Percentiles rank a stretch among this genome's conserved stretches.
Evolutionary conservation across 2,797 vertebrate species (phyloP).

Genomic region (Siniperca undulata): DNA sequence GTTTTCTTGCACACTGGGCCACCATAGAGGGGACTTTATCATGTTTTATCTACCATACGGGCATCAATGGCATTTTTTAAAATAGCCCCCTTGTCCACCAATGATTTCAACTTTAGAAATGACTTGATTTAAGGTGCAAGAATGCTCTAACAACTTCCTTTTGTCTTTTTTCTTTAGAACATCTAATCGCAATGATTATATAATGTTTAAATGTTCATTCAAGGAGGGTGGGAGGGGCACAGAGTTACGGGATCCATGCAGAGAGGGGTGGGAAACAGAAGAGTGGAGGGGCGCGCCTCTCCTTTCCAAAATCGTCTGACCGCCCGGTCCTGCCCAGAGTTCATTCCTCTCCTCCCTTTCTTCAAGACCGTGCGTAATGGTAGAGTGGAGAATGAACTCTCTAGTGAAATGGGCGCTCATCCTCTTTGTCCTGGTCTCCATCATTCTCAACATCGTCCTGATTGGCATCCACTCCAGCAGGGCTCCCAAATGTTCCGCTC

Average conservation of each 20-base stretch:
- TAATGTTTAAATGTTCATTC: neutral
- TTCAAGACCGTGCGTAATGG: slow-evolving; percentile 31
- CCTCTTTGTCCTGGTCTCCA: slow-evolving; percentile 63
- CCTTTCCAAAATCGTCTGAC: neutral
- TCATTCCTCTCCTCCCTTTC: slow-evolving; percentile 3
- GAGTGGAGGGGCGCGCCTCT: neutral
- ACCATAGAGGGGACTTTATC: no score
- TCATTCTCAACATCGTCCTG: slow-evolving; percentile 74
- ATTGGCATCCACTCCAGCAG: slow-evolving; percentile 51
- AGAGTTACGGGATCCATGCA: neutral
- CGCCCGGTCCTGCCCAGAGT: neutral
- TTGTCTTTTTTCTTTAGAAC: no score
- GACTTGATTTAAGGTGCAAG: no score
- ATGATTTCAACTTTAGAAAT: no score
- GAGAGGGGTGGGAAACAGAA: slow-evolving; percentile 11
- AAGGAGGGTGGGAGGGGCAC: neutral
- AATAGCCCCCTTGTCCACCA: no score
- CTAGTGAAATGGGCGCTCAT: slow-evolving; percentile 65
- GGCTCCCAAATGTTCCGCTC: slow-evolving; percentile 59
- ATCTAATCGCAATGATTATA: neutral
- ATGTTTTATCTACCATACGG: no score
- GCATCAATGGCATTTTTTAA: no score
- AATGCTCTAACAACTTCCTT: no score
- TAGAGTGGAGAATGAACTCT: slow-evolving; percentile 68
- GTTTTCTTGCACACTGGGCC: no score